Conservation (phyloP, 2,113 vertebrate genomes). For the Recurvirostra avosetta region DNA sequence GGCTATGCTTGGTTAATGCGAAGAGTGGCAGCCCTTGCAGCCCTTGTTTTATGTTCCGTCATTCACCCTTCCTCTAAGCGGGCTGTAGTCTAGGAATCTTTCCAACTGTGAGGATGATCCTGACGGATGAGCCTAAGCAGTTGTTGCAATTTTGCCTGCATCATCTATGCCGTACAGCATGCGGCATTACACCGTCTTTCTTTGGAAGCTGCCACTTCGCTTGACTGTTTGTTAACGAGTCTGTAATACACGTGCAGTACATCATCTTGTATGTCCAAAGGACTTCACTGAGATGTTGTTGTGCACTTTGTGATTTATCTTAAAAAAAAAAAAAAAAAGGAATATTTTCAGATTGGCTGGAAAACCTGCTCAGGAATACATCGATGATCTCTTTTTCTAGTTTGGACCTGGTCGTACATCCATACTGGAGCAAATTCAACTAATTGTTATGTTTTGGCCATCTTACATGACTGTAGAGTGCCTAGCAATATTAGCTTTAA, state of each 20-base stretch:
- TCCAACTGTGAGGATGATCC: background rate
- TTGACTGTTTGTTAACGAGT: background rate
- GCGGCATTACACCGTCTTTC: background rate
- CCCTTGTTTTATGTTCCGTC: background rate
- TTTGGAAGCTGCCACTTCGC: background rate
- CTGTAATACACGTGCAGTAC: fast-evolving
- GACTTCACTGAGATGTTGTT: background rate
- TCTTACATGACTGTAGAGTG: background rate
- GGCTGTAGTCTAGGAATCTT: background rate
- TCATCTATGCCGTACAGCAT: background rate
- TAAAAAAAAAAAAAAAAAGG: background rate
- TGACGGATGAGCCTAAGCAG: background rate
- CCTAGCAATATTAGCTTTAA: background rate
- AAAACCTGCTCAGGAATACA: background rate
- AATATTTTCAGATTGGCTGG: background rate
- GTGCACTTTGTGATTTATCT: background rate
- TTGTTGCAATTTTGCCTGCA: background rate
- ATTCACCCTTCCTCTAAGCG: background rate
- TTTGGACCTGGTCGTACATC: background rate
- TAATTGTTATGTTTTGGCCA: background rate
- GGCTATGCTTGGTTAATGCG: background rate
- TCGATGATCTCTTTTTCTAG: background rate
- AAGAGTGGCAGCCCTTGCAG: background rate
- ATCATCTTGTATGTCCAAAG: background rate
- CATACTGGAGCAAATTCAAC: background rate